These are phyloP conservation scores for Eriosoma lanigerum DNA, from an alignment of 1,140 invertebrate species.

Conservation along the genomic window DNA sequence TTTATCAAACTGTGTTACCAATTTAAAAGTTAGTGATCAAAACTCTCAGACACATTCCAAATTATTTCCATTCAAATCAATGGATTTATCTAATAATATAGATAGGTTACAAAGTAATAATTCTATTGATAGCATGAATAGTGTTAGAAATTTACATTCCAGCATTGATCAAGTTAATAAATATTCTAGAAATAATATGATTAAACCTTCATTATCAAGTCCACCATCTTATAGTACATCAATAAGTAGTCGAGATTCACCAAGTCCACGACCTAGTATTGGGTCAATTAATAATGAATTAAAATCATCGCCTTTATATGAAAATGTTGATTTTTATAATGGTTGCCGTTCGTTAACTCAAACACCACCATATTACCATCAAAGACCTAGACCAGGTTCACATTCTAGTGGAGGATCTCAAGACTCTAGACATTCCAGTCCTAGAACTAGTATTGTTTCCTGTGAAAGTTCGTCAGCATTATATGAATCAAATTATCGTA, in stretches of 20 bases:
- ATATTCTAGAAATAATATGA: slow-evolving; percentile 3
- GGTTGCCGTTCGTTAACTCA: slow-evolving; percentile 60
- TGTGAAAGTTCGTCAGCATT: slow-evolving; percentile 52
- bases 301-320: slow-evolving; percentile 66
- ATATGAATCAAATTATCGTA: slow-evolving; percentile 64
- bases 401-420: slow-evolving; percentile 61
- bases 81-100: slow-evolving; percentile 1
- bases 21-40: slow-evolving; percentile 42
- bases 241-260: slow-evolving; percentile 8
- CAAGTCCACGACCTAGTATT: slow-evolving; percentile 30
- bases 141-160: slow-evolving; percentile 25
- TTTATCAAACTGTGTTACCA: slow-evolving; percentile 40
- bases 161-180: slow-evolving; percentile 28
- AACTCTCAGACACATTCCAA: slow-evolving; percentile 46
- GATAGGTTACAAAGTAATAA: slow-evolving; percentile 32
- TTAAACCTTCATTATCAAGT: slow-evolving; percentile 33
- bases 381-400: slow-evolving; percentile 61
- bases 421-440: slow-evolving; percentile 63
- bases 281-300: slow-evolving; percentile 10
- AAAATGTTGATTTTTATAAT: slow-evolving; percentile 78
- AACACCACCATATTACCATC: slow-evolving; percentile 66
- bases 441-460: slow-evolving; percentile 60
- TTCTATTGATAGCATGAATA: slow-evolving; percentile 9
- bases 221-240: slow-evolving; percentile 15
- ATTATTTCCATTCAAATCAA: slow-evolving; percentile 28